Evolutionary conservation across 2,888 invertebrate genomes (phyloP).

Genomic region (Enchytraeus crypticus): DNA sequence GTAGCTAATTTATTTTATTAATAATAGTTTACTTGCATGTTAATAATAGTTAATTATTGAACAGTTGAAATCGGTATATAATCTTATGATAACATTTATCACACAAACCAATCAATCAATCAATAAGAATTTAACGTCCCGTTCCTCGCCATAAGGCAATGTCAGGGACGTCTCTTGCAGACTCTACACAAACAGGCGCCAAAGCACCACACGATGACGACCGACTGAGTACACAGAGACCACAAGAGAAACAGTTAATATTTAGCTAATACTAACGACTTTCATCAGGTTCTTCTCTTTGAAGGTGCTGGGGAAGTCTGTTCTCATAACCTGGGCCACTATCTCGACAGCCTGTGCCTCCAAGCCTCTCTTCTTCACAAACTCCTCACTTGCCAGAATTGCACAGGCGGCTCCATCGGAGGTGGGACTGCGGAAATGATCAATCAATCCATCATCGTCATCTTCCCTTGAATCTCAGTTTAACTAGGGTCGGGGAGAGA

Average conservation of each 20-base stretch:
- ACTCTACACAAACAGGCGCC: too few relatives aligned
- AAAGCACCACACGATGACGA: too few relatives aligned
- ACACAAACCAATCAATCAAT: too few relatives aligned
- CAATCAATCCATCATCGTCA: too few relatives aligned
- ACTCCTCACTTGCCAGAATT: slow-evolving; percentile 79
- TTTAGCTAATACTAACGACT: slow-evolving; percentile 57
- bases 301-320: slow-evolving; percentile 79
- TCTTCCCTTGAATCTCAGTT: too few relatives aligned
- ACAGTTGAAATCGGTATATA: not conserved
- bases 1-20: not conserved
- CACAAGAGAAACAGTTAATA: not conserved
- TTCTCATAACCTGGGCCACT: slow-evolving; percentile 90
- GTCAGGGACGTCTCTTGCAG: too few relatives aligned
- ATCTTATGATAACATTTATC: not conserved
- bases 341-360: slow-evolving; percentile 86
- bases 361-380: slow-evolving; percentile 66
- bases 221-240: too few relatives aligned
- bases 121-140: too few relatives aligned
- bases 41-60: not conserved
- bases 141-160: too few relatives aligned
- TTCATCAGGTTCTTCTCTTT: slow-evolving; percentile 67
- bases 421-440: slow-evolving; percentile 62
- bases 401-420: slow-evolving; percentile 96
- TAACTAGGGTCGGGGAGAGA: too few relatives aligned
- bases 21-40: not conserved